These are phyloP conservation scores for Cryptophagus acutangulus DNA, from an alignment of 2,888 invertebrate genomes.

Conservation along the genomic window DNA sequence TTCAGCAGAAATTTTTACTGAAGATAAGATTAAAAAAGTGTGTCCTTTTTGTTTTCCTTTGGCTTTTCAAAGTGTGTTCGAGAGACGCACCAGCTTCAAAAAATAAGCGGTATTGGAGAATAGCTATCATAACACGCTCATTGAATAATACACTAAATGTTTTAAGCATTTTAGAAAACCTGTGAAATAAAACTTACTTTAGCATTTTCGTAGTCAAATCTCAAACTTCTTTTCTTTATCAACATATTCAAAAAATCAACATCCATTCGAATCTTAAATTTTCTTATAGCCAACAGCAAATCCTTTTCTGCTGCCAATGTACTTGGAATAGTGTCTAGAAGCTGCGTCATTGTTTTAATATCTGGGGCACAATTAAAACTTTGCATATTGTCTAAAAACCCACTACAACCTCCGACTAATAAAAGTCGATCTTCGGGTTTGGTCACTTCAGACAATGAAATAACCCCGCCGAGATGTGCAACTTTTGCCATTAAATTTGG, in stretches of 20 bases:
- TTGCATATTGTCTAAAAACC: slow-evolving; percentile 73
- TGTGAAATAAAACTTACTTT: slow-evolving; percentile 55
- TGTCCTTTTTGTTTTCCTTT: no score
- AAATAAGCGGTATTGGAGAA: no score
- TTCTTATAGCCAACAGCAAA: slow-evolving; percentile 59
- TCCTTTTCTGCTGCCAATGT: slow-evolving; percentile 63
- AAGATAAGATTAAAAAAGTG: no score
- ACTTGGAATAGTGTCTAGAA: slow-evolving; percentile 68
- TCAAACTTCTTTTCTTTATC: slow-evolving; percentile 72
- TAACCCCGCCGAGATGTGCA: slow-evolving; percentile 59
- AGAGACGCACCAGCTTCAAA: no score
- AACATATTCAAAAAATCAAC: slow-evolving; percentile 81
- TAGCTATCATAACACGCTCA: no score
- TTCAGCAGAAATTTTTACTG: no score
- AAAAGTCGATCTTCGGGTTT: slow-evolving; percentile 64
- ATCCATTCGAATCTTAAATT: slow-evolving; percentile 61
- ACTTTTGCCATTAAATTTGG: slow-evolving; percentile 63
- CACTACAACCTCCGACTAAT: slow-evolving; percentile 72
- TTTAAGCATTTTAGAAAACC: no score
- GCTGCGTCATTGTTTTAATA: slow-evolving; percentile 71
- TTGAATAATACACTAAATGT: no score
- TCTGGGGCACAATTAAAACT: slow-evolving; percentile 63
- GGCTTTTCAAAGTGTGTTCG: no score
- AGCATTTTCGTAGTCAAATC: slow-evolving; percentile 65
- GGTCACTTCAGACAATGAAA: slow-evolving; percentile 55